Evolutionary conservation across 2,888 invertebrate species (phyloP), one percentile per base, ranked within the genome.

Genomic region (Rutpela maculata): DNA sequence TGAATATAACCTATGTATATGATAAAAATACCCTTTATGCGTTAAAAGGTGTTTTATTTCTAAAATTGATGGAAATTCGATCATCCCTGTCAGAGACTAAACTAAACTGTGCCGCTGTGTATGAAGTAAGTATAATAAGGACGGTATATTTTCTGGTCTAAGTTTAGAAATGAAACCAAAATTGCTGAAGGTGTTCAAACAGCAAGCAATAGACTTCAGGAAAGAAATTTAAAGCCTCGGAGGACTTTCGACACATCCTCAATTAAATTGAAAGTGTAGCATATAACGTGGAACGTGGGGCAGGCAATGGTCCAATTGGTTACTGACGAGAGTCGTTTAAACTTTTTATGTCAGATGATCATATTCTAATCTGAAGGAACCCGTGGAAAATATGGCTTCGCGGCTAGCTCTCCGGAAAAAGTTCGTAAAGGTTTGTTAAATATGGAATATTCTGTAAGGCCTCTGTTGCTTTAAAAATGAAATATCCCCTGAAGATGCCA

Each of bases 241-340:
- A 65, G n/a, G 65, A 43, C 65, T 65, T 65, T 43, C 60, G n/a
- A 18, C 65, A 65, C 43, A 65, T 43, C 18, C 26, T 65, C 65
- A 65, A 65, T 65, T 65, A 65, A 65, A 60, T 22, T 60, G 60
- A 60, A 60, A 26, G 65, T 65, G 38, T 65, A 38, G 65, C 43
- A 65, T 63, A 63, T 6, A 35, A 43, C 65, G 65, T 19, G 43
- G 19, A 43, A 43, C 19, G 65, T 65, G 43, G 65, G 38, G 10
- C 9, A 65, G n/a, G 38, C 19, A 65, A 65, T 65, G 18, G 43
- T 35, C 65, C 65, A 65, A 65, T 65, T 43, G 65, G 65, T 43
- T 65, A 43, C 65, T 65, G 43, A 38, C 43, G 65, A 65, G 65
- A 38, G 65, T 65, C 65, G 65, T 65, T 65, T 65, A 65, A 60